A percentile compares a stretch with the other conserved stretches of the same genome.
Evolutionary conservation across 2,888 invertebrate genomes (phyloP).

Genomic region (Tachina fera): DNA sequence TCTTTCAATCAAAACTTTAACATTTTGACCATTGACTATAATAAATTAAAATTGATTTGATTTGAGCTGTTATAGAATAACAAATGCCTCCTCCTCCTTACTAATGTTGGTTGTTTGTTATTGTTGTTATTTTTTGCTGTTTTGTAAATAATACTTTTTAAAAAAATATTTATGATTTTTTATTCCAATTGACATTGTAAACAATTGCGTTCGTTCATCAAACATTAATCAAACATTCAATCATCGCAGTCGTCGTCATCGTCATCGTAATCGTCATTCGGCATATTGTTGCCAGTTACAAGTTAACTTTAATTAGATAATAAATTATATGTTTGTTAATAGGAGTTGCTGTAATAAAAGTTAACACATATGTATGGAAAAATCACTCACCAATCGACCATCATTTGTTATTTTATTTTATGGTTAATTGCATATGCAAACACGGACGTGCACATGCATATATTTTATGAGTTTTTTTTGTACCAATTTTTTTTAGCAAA

Average conservation of each 20-base stretch:
- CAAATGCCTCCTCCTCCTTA: neutral
- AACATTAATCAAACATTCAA: conserved; percentile 64
- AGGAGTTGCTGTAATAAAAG: conserved; percentile 29
- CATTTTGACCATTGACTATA: neutral
- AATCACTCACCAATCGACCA: conserved; percentile 37
- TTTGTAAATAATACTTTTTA: conserved; percentile 50
- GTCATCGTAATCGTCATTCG: conserved; percentile 30
- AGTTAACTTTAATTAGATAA: conserved; percentile 65
- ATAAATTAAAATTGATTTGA: conserved; percentile 25
- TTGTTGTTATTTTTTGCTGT: neutral
- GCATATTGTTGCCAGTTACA: conserved; percentile 52
- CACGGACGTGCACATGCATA: neutral
- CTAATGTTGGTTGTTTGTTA: neutral
- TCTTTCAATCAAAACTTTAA: neutral
- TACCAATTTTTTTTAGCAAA: conserved; percentile 27
- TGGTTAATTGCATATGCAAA: conserved; percentile 31
- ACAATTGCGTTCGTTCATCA: conserved; percentile 56
- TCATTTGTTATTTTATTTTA: conserved; percentile 55
- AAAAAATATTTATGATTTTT: conserved; percentile 46
- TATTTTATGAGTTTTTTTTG: conserved; percentile 21
- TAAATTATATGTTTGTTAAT: conserved; percentile 61
- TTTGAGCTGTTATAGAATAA: conserved; percentile 2
- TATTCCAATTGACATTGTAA: conserved; percentile 54
- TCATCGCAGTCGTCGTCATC: conserved; percentile 50
- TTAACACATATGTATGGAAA: conserved; percentile 29